These are phyloP conservation scores for Malurus elegans DNA, from an alignment of 2,113 vertebrate species.

Conservation along the genomic window DNA sequence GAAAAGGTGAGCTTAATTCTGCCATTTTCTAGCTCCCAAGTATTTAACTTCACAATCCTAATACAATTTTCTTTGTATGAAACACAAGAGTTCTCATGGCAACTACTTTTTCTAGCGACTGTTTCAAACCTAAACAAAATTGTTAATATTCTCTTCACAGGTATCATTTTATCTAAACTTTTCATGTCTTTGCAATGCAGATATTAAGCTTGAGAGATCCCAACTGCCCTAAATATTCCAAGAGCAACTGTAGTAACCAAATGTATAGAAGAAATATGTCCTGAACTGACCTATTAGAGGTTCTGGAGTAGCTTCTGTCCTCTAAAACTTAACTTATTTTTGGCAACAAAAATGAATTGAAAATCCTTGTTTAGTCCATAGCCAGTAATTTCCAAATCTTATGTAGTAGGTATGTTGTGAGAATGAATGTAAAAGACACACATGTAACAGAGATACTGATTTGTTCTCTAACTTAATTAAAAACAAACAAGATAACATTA, in stretches of 20 bases:
- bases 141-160: not conserved
- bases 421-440: not conserved
- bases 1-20: not conserved
- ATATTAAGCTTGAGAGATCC: not conserved
- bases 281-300: not conserved
- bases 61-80: not conserved
- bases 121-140: not conserved
- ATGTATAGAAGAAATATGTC: not conserved
- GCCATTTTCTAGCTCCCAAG: not conserved
- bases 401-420: not conserved
- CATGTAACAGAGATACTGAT: not conserved
- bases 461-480: not conserved
- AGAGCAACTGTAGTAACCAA: not conserved
- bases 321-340: constrained; percentile 6
- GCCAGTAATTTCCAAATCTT: not conserved
- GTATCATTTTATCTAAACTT: constrained; percentile 4
- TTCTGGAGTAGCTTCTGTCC: not conserved
- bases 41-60: not conserved
- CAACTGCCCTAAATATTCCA: not conserved
- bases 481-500: not conserved
- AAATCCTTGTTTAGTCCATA: not conserved
- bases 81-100: constrained; percentile 24
- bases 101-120: not conserved
- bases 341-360: not conserved
- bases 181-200: not conserved